A percentile compares a stretch with the other conserved stretches of the same genome.
These are phyloP conservation scores for Drosophila seclusa DNA, from an alignment of 2,888 invertebrate genomes.

Conservation along the genomic window DNA sequence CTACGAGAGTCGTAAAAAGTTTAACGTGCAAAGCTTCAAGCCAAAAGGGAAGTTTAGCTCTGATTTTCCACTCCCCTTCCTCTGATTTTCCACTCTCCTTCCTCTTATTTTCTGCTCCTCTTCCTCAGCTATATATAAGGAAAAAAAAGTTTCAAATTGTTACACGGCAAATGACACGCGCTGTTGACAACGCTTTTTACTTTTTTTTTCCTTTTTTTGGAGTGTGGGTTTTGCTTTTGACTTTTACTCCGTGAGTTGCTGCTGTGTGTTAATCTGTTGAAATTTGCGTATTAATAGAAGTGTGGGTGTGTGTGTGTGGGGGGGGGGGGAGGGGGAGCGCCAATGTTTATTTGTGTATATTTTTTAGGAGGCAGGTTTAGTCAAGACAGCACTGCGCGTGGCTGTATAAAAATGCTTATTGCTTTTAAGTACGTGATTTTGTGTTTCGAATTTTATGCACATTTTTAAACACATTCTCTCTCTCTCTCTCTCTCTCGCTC, in stretches of 20 bases:
- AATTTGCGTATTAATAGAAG: slow-evolving; percentile 76
- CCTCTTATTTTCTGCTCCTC: slow-evolving; percentile 18
- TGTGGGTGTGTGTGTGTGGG: slow-evolving; percentile 23
- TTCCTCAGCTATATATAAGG: neutral
- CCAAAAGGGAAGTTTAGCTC: slow-evolving; percentile 34
- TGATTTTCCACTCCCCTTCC: neutral
- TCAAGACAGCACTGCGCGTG: slow-evolving; percentile 41
- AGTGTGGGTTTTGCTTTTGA: neutral
- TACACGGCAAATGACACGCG: slow-evolving; percentile 76
- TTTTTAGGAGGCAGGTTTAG: slow-evolving; percentile 46
- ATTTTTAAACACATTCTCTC: slow-evolving; percentile 14
- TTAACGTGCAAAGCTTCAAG: slow-evolving; percentile 66
- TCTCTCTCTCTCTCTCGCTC: neutral
- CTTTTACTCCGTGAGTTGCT: slow-evolving; percentile 7
- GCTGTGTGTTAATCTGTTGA: slow-evolving; percentile 75
- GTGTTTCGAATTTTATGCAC: slow-evolving; percentile 46
- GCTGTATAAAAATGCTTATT: slow-evolving; percentile 71
- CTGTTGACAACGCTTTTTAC: slow-evolving; percentile 31
- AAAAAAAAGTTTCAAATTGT: slow-evolving; percentile 76
- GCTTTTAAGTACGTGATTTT: slow-evolving; percentile 78
- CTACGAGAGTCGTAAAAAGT: slow-evolving; percentile 74
- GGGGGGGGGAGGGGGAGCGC: slow-evolving; percentile 1
- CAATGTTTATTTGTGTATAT: slow-evolving; percentile 26
- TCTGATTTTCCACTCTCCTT: slow-evolving; percentile 4
- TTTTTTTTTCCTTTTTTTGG: slow-evolving; percentile 6